Evolutionary conservation across 2,888 invertebrate species (phyloP), one percentile per base, ranked within the genome.

Genomic region (Rhogogaster chlorosoma): DNA sequence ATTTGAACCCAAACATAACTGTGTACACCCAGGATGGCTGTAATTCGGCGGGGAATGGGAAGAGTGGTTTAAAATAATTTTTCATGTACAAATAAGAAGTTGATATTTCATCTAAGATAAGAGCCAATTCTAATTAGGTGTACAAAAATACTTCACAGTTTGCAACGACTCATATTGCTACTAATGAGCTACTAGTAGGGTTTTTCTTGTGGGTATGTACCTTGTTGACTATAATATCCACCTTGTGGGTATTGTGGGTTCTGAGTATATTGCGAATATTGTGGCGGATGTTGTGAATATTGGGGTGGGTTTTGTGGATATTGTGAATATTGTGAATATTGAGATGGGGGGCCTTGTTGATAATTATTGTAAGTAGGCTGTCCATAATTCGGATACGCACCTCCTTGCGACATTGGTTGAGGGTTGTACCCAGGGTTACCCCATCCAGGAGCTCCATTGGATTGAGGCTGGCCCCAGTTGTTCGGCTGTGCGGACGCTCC

Each of bases 371-470:
- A 85, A 64, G 29, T 73, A 42, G 49, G 49, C 64, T 82, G 84
- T 73, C 85, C 85, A 87, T 91, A 91, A 89, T 89, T 89, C 82
- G 91, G 90, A 90, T 93, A 93, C 93, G 90, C 92, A 93, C 93
- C 93, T 93, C 92, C 91, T 91, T 92, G 92, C 86, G 93, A 91
- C 91, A 91, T 92, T 83, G 91, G 90, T 85, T 93, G 93, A 61
- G 90, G 90, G 85, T 93, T 93, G 88, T 93, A 93, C 88, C 87
- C 91, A 0, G 93, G 93, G 88, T 93, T 93, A 29, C 91, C 90
- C 93, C 93, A 93, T 82, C 88, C 92, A n/a, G 93, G 92, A 38
- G 89, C 87, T 57, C 92, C 92, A 83, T 91, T 91, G 84, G 90
- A 90, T 82, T 91, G 92, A 18, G 91, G 92, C 49, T 91, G 92